Evolutionary conservation across 2,888 invertebrate species (phyloP), one percentile per base, ranked within the genome.

Genomic region (Blomia tropicalis): DNA sequence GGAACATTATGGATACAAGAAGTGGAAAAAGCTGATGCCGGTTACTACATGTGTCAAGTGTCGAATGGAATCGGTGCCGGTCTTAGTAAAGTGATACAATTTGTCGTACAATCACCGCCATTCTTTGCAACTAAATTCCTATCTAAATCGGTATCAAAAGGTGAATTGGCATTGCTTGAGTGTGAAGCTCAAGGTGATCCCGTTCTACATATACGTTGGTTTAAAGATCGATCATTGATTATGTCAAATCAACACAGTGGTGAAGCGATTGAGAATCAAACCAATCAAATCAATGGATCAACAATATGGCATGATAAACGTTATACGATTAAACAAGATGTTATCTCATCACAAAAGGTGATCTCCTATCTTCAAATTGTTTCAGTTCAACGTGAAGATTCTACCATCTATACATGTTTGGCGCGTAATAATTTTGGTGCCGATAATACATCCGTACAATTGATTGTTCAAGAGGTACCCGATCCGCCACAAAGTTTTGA

Each of bases 401-500:
- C 72, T 1, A 74, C 73, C 0, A 68, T 72, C 59, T 81, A 81
- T 70, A 77, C 78, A 2, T 82, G 82, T 70, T 75, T 78, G 29
- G 81, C 81, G 0, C 83, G 84, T 69, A 93, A 92, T 75, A 81
- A 85, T 58, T 92, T 87, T 71, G 92, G 92, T 11, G 83, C 85
- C 69, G 91, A 90, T 70, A 85, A 87, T 73, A 87, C 89, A 82
- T 83, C 85, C 60, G 86, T 90, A 72, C 87, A 89, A 71, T 79
- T 92, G 65, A 84, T 89, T 60, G 87, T 93, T 29, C 88, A 91
- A 29, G 75, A 75, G 65, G 69, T 69, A 4, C 75, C 75, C 3
- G 75, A 75, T 62, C 69, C 73, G 1, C 74, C 75, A 2, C 63
- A 64, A 1, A 70, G 71, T 58, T 63, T 74, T 4, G 69, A 67